These are phyloP conservation scores for Habroteleia sp. DNA, from an alignment of 2,888 invertebrate species.

Conservation along the genomic window DNA sequence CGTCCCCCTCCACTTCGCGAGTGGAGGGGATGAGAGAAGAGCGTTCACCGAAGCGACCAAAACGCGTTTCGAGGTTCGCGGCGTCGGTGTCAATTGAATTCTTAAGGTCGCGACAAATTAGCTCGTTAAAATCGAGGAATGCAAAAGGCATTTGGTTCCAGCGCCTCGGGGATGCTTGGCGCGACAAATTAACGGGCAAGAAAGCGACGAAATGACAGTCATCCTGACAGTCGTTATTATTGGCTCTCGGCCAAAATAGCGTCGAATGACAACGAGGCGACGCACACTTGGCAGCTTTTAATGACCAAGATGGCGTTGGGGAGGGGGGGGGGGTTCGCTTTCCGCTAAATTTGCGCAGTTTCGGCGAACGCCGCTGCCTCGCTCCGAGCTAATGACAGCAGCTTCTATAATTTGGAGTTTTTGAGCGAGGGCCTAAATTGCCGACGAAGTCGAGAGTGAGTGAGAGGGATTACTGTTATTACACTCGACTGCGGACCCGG, in stretches of 20 bases:
- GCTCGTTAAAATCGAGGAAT: slow-evolving; percentile 31
- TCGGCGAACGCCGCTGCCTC: slow-evolving; percentile 68
- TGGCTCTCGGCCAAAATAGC: slow-evolving; percentile 4
- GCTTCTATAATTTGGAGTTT: slow-evolving; percentile 81
- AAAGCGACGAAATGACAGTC: slow-evolving; percentile 65
- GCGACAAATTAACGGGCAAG: slow-evolving; percentile 65
- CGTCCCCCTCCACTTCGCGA: too few species aligned
- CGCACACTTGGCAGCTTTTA: slow-evolving; percentile 44
- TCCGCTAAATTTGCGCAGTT: slow-evolving; percentile 68
- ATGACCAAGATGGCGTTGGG: slow-evolving; percentile 49
- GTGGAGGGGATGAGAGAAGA: too few species aligned
- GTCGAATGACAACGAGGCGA: slow-evolving; percentile 42
- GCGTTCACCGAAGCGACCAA: too few species aligned
- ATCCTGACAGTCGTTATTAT: slow-evolving; percentile 47
- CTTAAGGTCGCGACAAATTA: slow-evolving; percentile 11
- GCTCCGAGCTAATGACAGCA: slow-evolving; percentile 78
- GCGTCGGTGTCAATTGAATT: slow-evolving; percentile 41
- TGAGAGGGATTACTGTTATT: slow-evolving; percentile 80
- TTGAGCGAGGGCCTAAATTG: slow-evolving; percentile 80
- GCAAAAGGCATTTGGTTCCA: slow-evolving; percentile 15
- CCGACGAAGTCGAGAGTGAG: slow-evolving; percentile 71
- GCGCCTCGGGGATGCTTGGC: slow-evolving; percentile 16
- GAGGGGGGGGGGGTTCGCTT: slow-evolving; percentile 62
- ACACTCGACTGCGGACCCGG: slow-evolving; percentile 76
- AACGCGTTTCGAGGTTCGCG: too few species aligned